Base-by-base conservation (phyloP, 2,113 vertebrate genomes). In the Pelodiscus sinensis region DNA sequence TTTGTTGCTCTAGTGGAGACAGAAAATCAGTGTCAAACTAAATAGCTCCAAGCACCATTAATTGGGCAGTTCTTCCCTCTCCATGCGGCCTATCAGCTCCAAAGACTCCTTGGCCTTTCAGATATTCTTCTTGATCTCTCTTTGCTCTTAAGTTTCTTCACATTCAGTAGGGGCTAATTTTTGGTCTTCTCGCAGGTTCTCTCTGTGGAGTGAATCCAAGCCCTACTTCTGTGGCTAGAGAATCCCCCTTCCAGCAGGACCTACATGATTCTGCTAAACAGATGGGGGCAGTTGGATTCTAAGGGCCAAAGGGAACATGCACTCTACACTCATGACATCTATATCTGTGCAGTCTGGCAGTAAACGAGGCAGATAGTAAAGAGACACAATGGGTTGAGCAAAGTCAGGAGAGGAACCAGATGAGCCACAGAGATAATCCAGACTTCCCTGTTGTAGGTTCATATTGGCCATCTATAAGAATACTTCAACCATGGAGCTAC, bases 31-130 rank as follows among this genome's bases (percentile, higher is more conserved):
- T 24, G 29, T 79, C 81, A 82, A 38, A 58, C 16, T 6, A 27
- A 24, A 55, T 2, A 31, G 54, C 81, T 2, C 2, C 82, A 62
- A 5, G 29, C 2, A 62, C 2, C 1, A 11, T 27, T 77, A 55
- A 79, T 57, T 95, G 16, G 11, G 87, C 89, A 11, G 55, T 90
- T 57, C 25, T 5, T 87, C 89, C 5, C 12, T 91, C 87, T 82
- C 24, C 2, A 68, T 5, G 6, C 50, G 51, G 19, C 52, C 21
- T 82, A 0, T 82, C 92, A 58, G 73, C 85, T 88, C 65, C 65
- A 68, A n/a, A 68, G 31, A 35, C 65, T 71, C 18, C 8, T 35
- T 35, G 31, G 31, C n/a, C 65, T 71, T 71, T 75, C 31, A 27
- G 9, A 1, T 75, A 16, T 79, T 13, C 0, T 54, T 24, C 44